Conservation (phyloP, 2,797 vertebrate species). For the Pseudocheirus occidentalis region DNA sequence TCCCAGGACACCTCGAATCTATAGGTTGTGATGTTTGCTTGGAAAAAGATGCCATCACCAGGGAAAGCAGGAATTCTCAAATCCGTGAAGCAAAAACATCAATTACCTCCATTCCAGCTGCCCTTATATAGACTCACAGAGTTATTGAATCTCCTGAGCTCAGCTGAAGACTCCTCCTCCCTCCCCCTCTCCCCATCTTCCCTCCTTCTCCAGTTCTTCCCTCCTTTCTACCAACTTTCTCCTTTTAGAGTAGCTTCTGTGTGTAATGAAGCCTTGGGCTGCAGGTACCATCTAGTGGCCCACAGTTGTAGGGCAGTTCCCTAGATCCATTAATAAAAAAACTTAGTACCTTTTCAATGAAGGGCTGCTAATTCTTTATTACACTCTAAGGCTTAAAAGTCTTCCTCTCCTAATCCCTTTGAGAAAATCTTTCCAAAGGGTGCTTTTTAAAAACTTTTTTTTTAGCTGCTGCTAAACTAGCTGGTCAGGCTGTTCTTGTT, state of each 20-base stretch:
- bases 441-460: not conserved
- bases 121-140: constrained; percentile 81
- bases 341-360: not conserved
- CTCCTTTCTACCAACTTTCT: not conserved
- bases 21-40: constrained; percentile 7
- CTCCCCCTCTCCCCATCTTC: constrained; percentile 29
- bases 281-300: constrained; percentile 82
- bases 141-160: constrained; percentile 74
- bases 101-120: constrained; percentile 76
- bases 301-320: not conserved
- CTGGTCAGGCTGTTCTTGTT: not conserved
- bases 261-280: constrained; percentile 48
- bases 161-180: constrained; percentile 78
- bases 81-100: constrained; percentile 74
- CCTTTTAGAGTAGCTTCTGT: constrained; percentile 22
- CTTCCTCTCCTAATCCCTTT: not conserved
- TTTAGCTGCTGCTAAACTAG: not conserved
- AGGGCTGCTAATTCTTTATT: not conserved
- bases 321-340: not conserved
- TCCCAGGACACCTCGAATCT: constrained; percentile 58
- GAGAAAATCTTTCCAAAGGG: not conserved
- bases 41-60: constrained; percentile 61
- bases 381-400: not conserved
- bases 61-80: constrained; percentile 62
- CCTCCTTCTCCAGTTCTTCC: constrained; percentile 51